Percentiles rank a stretch among this genome's conserved stretches.
phyloP scores from a whole-genome alignment of 2,113 vertebrate species.

The Crotalus viridis region DNA sequence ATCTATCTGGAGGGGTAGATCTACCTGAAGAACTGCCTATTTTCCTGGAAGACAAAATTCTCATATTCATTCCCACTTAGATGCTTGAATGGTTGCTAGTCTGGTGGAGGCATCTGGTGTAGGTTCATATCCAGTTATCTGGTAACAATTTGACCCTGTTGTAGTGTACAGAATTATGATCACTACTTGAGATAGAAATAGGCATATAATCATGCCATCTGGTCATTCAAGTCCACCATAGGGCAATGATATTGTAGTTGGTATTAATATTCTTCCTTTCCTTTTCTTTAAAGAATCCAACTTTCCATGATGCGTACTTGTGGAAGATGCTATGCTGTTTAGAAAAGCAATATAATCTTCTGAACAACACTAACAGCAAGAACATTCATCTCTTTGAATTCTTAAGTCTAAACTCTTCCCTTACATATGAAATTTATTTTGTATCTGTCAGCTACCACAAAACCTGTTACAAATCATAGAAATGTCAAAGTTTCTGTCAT shows the following conservation, averaged over 20 bases:
- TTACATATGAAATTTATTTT: neutral
- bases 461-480: neutral
- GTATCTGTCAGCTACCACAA: neutral
- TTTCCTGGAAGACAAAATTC: too few species aligned
- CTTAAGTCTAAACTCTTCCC: neutral
- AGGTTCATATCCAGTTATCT: too few species aligned
- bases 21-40: too few species aligned
- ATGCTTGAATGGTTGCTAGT: too few species aligned
- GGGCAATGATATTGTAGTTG: neutral
- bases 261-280: neutral
- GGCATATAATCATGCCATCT: neutral
- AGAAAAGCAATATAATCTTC: neutral
- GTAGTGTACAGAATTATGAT: neutral
- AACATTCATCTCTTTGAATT: neutral
- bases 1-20: too few species aligned
- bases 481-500: neutral
- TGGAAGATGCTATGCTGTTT: neutral
- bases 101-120: too few species aligned
- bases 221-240: neutral
- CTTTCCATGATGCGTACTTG: neutral
- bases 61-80: too few species aligned
- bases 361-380: neutral
- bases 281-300: neutral
- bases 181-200: neutral
- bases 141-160: too few species aligned